Evolutionary conservation across 1,140 invertebrate genomes (phyloP), one percentile per base, ranked within the genome.

Genomic region (Drosophila malerkotliana): DNA sequence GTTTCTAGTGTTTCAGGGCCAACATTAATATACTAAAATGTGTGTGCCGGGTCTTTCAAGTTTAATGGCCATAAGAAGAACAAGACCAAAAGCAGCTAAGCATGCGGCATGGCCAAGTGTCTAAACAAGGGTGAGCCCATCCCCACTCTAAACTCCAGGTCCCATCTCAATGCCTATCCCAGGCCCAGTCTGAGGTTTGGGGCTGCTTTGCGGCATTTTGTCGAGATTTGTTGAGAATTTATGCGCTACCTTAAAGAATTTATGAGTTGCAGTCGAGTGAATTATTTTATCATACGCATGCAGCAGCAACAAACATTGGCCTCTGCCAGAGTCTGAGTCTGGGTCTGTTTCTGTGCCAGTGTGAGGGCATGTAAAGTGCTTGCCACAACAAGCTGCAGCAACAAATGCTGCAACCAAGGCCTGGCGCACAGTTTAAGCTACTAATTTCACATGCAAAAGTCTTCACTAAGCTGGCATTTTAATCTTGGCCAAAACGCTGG

Each of bases 271-370:
- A 84, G 79, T 89, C 76, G 84, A 88, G 84, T 88, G 84, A 88
- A 88, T 88, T 88, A 88, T 88, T 88, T 88, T 88, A 88, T 88
- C 84, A 88, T 83, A 88, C 84, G 84, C 84, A 88, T 89, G 83
- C 83, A 87, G 83, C 79, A 87, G 74, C 78, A 88, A 75, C 54
- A 80, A 51, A 58, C 53, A 58, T 24, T 21, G 15, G 59, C 21
- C 55, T 49, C 26, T 28, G 26, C 26, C 6, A 6, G 12, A 14
- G 12, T 44, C 37, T 56, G 21, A n/a, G 18, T 9, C 24, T 56
- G 60, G 14, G 12, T 44, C 37, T 56, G 21, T 15, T 14, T 7
- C 24, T 56, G 60, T 56, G 26, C 12, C 10, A 10, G 34, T 63
- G 51, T 30, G 24, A 14, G 28, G 44, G 68, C 53, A 53, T 78